Base-by-base conservation (phyloP, 2,888 invertebrate genomes). In the Dryadula phaetusa region DNA sequence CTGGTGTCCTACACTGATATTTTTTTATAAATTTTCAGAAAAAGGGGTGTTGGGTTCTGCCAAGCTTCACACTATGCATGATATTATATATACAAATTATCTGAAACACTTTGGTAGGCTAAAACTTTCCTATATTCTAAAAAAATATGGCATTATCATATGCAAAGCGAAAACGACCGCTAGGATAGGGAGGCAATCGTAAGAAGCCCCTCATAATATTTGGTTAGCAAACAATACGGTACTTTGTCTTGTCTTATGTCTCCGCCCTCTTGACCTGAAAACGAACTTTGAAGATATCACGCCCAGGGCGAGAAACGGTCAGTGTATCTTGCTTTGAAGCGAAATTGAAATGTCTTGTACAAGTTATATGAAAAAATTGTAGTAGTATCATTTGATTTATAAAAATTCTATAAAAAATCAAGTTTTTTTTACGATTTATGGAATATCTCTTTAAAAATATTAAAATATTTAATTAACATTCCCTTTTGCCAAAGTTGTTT, bases 241-340 rank as follows among this genome's bases (percentile, higher is more conserved):
- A 53, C 66, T 73, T 69, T 64, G 25, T n/a, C 60, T 63, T 67
- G 20, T 20, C 69, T 67, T 63, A 66, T 68, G 70, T 71, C 68
- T 61, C 62, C 42, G 67, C 62, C 67, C 64, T 64, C 70, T 71
- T 74, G 73, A 74, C 72, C 72, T 70, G 69, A 64, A 72, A 73
- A 70, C 58, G 64, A 70, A 68, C 67, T 72, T 70, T 68, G 68
- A 58, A 66, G 37, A 42, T 58, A 25, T 8, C 6, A 58, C 22
- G 58, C 40, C 58, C 20, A 22, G 12, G 54, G 54, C 54, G 37
- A 37, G 37, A 54, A 22, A 22, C 34, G 37, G 37, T 37, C 34
- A 54, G 6, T 12, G 54, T n/a, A 34, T 34, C 54, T 49, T 25
- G 49, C 25, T 49, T 47, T 22, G 25, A n/a, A n/a, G n/a, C n/a